Evolutionary conservation across 2,797 vertebrate genomes (phyloP).

Genomic region (Diplodus sargus): DNA sequence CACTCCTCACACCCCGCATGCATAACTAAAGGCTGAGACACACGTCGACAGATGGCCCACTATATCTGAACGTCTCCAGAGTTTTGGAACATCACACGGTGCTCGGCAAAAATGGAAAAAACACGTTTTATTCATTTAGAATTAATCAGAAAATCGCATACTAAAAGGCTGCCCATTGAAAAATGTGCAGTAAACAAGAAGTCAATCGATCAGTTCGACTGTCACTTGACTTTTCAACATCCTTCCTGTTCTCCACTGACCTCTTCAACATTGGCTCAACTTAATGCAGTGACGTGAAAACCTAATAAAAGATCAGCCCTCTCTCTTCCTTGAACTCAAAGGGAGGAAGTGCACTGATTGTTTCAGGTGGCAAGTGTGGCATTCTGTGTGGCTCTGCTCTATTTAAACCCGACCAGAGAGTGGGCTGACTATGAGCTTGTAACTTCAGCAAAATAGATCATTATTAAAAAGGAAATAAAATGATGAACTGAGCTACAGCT

Average conservation of each 20-base stretch:
- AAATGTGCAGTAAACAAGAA: conserved; percentile 21
- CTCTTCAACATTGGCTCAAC: background rate
- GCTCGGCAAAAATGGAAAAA: conserved; percentile 9
- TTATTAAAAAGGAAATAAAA: background rate
- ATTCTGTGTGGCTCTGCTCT: conserved; percentile 11
- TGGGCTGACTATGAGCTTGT: background rate
- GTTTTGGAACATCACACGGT: conserved; percentile 16
- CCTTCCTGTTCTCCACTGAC: conserved; percentile 32
- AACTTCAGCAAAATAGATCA: background rate
- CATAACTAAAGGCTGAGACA: conserved; percentile 29
- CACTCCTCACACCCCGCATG: conserved; percentile 33
- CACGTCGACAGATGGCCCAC: conserved; percentile 38
- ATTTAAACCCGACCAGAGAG: background rate
- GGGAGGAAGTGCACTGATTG: conserved; percentile 61
- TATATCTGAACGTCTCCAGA: conserved; percentile 26
- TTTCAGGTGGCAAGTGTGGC: conserved; percentile 54
- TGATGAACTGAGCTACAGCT: background rate
- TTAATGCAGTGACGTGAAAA: conserved; percentile 4
- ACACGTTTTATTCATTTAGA: conserved; percentile 10
- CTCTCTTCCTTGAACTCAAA: conserved; percentile 48
- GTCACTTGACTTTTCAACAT: conserved; percentile 26
- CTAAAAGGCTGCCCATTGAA: conserved; percentile 21
- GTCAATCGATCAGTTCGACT: conserved; percentile 22
- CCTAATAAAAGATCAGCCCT: conserved; percentile 21
- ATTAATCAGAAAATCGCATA: background rate